Conservation (phyloP, 2,797 vertebrate species). For the Tinamus major region DNA sequence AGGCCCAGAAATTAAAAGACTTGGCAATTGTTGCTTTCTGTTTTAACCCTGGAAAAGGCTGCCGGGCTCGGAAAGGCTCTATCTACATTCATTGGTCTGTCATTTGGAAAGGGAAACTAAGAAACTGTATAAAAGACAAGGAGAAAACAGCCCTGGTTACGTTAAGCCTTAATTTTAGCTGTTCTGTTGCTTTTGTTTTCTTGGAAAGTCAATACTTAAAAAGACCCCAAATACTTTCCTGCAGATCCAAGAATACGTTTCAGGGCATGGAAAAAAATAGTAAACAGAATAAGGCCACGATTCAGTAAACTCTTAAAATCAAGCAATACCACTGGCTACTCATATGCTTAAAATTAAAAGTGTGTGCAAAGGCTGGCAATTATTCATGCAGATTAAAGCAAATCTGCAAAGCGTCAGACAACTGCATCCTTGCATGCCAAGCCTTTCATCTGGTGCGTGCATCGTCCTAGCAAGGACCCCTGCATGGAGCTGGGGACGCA, state of each 20-base stretch:
- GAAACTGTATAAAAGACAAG: background rate
- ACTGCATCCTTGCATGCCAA: background rate
- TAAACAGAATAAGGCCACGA: background rate
- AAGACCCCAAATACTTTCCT: background rate
- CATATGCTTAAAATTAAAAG: background rate
- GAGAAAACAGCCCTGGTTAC: background rate
- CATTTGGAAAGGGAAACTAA: conserved; percentile 5
- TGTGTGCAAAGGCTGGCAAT: background rate
- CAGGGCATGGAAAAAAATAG: background rate
- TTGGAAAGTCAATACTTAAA: background rate
- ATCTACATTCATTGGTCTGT: background rate
- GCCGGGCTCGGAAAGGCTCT: background rate
- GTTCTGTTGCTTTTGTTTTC: background rate
- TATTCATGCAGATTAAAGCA: background rate
- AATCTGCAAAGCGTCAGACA: background rate
- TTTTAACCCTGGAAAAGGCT: conserved; percentile 63
- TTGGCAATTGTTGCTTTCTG: conserved; percentile 39
- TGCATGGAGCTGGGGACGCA: background rate
- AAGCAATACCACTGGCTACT: background rate
- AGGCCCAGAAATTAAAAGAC: conserved; percentile 50
- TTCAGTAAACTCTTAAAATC: background rate
- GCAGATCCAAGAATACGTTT: background rate
- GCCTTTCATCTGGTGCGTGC: background rate
- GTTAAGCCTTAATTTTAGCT: background rate
- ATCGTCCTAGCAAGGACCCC: background rate